Conservation (phyloP, 2,888 invertebrate species). For the Spialia ferax region DNA sequence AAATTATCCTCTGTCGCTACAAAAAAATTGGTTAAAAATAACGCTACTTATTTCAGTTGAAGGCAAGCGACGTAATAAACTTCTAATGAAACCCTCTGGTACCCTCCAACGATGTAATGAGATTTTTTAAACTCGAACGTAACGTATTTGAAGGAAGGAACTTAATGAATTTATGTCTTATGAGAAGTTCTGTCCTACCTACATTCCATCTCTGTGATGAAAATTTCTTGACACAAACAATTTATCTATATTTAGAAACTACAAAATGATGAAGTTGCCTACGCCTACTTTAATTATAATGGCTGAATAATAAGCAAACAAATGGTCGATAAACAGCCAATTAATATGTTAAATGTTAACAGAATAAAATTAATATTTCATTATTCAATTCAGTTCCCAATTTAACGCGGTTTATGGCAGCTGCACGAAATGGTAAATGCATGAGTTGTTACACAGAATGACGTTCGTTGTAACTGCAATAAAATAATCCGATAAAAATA, state of each 20-base stretch:
- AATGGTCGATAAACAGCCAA: slow-evolving; percentile 16
- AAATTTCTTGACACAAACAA: neutral
- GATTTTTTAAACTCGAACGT: neutral
- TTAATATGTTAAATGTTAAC: slow-evolving; percentile 31
- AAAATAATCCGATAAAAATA: slow-evolving; percentile 19
- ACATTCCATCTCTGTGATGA: neutral
- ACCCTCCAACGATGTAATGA: neutral
- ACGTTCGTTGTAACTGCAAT: slow-evolving; percentile 20
- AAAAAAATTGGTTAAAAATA: neutral
- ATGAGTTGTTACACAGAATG: slow-evolving; percentile 33
- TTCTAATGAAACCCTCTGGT: neutral
- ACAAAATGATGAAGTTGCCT: neutral
- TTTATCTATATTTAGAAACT: neutral
- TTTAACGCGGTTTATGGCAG: slow-evolving; percentile 28
- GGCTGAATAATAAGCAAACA: neutral
- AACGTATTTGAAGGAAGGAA: neutral
- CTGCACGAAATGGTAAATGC: slow-evolving; percentile 31
- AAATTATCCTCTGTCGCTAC: neutral
- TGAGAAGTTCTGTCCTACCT: neutral
- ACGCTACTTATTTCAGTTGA: neutral
- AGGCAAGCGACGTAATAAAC: neutral
- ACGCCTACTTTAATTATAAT: slow-evolving; percentile 1
- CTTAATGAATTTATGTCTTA: slow-evolving; percentile 1
- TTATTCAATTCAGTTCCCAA: slow-evolving; percentile 35
- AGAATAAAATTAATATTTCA: slow-evolving; percentile 30